phyloP scores from a whole-genome alignment of 2,797 vertebrate genomes.

The Dicrostonyx torquatus region DNA sequence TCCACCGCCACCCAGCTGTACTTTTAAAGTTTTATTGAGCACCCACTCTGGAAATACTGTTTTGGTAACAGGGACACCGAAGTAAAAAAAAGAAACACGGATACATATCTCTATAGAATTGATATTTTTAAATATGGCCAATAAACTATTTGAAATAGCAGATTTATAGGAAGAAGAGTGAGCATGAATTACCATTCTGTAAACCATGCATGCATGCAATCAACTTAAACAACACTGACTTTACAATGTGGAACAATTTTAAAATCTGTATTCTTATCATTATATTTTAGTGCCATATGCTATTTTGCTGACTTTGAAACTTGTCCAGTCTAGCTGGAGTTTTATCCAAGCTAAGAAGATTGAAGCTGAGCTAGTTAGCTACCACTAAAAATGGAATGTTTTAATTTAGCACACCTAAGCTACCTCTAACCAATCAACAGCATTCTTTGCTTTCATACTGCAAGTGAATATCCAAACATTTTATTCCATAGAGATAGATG shows the following conservation, averaged over 20 bases:
- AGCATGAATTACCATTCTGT: background rate
- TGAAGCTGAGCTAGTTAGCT: conserved; percentile 21
- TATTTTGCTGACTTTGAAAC: background rate
- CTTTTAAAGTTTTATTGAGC: background rate
- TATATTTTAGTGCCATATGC: conserved; percentile 10
- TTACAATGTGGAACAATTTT: conserved; percentile 11
- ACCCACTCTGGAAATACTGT: background rate
- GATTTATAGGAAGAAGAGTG: background rate
- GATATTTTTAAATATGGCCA: background rate
- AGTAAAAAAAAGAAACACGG: conserved; percentile 46
- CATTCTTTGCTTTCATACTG: background rate
- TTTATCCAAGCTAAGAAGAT: background rate
- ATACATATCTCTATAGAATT: background rate
- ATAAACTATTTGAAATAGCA: conserved; percentile 15
- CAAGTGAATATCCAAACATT: background rate
- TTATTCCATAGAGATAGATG: background rate
- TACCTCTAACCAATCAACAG: conserved; percentile 2
- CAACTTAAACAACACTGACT: conserved; percentile 22
- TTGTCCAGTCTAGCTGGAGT: background rate
- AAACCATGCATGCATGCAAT: background rate
- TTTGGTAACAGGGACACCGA: background rate
- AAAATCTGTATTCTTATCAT: background rate
- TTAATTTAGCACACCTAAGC: background rate
- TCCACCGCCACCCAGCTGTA: too few relatives aligned
- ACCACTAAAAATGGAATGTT: conserved; percentile 41